These are phyloP conservation scores for Globodera rostochiensis DNA, from an alignment of 1,140 invertebrate species.

Conservation along the genomic window DNA sequence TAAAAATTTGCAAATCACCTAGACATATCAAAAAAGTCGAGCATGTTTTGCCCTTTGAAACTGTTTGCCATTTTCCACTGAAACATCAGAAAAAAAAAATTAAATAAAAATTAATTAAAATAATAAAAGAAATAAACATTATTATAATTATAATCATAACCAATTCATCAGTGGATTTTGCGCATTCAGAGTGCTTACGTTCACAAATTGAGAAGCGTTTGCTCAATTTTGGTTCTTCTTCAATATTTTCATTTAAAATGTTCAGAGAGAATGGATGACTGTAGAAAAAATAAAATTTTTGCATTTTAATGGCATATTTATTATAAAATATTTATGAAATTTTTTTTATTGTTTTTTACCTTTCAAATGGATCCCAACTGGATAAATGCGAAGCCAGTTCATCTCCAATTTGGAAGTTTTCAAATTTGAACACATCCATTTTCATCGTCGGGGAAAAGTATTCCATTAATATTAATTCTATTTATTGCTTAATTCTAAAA, in stretches of 20 bases:
- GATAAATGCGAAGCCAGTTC: background rate
- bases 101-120: background rate
- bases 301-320: too few relatives aligned
- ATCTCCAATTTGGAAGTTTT: background rate
- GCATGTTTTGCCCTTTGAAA: background rate
- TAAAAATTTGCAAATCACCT: background rate
- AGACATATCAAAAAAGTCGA: background rate
- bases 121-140: too few relatives aligned
- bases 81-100: background rate
- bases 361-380: background rate
- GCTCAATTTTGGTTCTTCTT: background rate
- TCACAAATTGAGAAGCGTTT: background rate
- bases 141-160: background rate
- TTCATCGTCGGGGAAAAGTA: background rate
- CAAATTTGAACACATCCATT: constrained; percentile 3
- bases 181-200: background rate
- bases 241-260: background rate
- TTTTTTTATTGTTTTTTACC: background rate
- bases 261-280: background rate
- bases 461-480: background rate
- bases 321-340: too few relatives aligned
- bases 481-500: background rate
- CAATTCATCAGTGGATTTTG: background rate
- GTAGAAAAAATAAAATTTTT: background rate
- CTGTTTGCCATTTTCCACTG: background rate